phyloP scores from a whole-genome alignment of 2,113 vertebrate species.

The Charina bottae region DNA sequence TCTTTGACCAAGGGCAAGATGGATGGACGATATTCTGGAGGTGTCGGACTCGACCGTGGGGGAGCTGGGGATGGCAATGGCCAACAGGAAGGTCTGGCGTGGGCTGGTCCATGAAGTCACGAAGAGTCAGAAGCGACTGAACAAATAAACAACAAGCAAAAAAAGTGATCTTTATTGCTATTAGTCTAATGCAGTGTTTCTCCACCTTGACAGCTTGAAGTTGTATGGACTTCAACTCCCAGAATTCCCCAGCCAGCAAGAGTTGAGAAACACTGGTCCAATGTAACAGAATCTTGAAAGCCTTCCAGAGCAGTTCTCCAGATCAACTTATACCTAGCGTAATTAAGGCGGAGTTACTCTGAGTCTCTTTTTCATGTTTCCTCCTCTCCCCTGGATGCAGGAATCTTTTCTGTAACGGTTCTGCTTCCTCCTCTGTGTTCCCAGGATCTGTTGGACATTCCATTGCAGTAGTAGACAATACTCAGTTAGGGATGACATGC shows the following conservation, averaged over 20 bases:
- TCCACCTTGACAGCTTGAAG: neutral
- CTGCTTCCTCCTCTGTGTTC: neutral
- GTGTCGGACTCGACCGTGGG: too few relatives aligned
- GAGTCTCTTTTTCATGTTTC: neutral
- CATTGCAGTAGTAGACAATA: neutral
- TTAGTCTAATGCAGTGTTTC: neutral
- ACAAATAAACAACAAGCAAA: too few relatives aligned
- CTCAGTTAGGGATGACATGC: neutral
- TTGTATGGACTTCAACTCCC: neutral
- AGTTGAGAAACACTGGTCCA: neutral
- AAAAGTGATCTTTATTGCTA: neutral
- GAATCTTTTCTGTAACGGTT: neutral
- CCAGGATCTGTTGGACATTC: neutral
- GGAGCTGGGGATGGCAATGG: too few relatives aligned
- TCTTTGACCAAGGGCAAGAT: too few relatives aligned
- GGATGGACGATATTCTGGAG: too few relatives aligned
- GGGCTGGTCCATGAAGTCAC: too few relatives aligned
- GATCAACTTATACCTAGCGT: neutral
- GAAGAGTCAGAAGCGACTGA: too few relatives aligned
- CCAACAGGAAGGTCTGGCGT: too few relatives aligned
- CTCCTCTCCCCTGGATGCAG: neutral
- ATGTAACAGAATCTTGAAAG: neutral
- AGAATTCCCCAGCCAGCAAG: neutral
- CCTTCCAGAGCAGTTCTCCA: neutral
- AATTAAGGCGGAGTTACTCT: neutral